Evolutionary conservation across 2,113 vertebrate genomes (phyloP).

Genomic region (Myiozetetes cayanensis): DNA sequence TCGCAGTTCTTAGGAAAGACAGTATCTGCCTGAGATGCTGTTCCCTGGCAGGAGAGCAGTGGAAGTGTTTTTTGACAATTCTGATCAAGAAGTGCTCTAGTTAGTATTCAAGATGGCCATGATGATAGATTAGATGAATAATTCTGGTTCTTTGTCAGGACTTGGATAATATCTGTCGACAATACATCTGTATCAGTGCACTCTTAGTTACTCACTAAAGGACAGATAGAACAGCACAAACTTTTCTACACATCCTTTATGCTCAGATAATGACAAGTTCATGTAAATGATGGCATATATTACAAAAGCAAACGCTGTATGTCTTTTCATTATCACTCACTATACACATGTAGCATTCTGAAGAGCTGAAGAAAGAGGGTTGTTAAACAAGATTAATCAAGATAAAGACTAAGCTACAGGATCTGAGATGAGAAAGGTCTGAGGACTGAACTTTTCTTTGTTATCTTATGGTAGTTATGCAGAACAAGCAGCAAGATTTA

Average conservation of each 20-base stretch:
- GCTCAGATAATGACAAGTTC: neutral
- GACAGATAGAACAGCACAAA: slow-evolving; percentile 31
- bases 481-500: neutral
- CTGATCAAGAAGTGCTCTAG: slow-evolving; percentile 64
- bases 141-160: slow-evolving; percentile 66
- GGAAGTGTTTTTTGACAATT: slow-evolving; percentile 62
- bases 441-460: neutral
- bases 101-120: slow-evolving; percentile 60
- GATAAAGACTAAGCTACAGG: neutral
- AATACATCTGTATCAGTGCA: slow-evolving; percentile 57
- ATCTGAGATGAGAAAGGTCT: neutral
- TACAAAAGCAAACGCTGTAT: neutral
- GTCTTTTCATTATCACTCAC: neutral
- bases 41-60: slow-evolving; percentile 36
- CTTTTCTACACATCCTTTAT: neutral
- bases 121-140: slow-evolving; percentile 68
- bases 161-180: slow-evolving; percentile 40
- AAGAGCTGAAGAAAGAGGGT: neutral
- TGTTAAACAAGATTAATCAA: neutral
- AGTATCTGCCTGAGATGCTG: slow-evolving; percentile 36
- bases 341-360: neutral
- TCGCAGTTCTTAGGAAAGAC: slow-evolving; percentile 17
- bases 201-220: slow-evolving; percentile 51
- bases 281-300: neutral
- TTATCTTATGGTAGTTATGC: neutral